Conservation (phyloP, 2,888 invertebrate genomes). For the Dynastes hyllus region DNA sequence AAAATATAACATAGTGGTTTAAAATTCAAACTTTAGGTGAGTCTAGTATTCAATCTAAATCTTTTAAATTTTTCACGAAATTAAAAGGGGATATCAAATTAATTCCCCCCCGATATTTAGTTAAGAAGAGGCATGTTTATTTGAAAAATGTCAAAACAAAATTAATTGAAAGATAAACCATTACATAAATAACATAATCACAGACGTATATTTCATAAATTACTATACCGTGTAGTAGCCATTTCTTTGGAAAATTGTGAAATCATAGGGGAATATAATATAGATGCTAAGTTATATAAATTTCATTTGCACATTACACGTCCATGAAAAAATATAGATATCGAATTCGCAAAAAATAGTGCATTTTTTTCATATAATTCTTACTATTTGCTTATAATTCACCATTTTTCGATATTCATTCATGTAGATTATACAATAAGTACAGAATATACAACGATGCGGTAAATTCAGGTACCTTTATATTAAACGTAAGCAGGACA, state of each 20-base stretch:
- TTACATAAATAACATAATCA: conserved; percentile 12
- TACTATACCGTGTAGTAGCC: neutral
- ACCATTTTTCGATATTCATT: neutral
- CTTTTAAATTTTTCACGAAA: too few relatives aligned
- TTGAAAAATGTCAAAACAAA: too few relatives aligned
- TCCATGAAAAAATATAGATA: conserved; percentile 41
- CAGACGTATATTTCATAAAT: neutral
- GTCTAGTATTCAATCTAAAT: too few relatives aligned
- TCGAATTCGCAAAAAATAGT: conserved; percentile 42
- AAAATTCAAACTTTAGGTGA: too few relatives aligned
- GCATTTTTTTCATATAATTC: conserved; percentile 5
- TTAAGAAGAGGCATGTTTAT: too few relatives aligned
- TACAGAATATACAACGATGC: conserved; percentile 40
- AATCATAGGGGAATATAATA: conserved; percentile 2
- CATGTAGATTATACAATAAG: conserved; percentile 21
- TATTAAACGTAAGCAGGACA: conserved; percentile 18
- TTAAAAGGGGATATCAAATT: too few relatives aligned
- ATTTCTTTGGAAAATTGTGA: neutral
- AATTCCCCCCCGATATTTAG: too few relatives aligned
- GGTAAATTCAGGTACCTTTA: conserved; percentile 39
- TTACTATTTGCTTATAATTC: neutral
- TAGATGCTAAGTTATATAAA: neutral
- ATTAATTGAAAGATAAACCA: neutral
- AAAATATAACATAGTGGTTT: too few relatives aligned
- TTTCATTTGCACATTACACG: conserved; percentile 15